phyloP scores from a whole-genome alignment of 2,113 vertebrate genomes.

The Chrysochloris asiatica region DNA sequence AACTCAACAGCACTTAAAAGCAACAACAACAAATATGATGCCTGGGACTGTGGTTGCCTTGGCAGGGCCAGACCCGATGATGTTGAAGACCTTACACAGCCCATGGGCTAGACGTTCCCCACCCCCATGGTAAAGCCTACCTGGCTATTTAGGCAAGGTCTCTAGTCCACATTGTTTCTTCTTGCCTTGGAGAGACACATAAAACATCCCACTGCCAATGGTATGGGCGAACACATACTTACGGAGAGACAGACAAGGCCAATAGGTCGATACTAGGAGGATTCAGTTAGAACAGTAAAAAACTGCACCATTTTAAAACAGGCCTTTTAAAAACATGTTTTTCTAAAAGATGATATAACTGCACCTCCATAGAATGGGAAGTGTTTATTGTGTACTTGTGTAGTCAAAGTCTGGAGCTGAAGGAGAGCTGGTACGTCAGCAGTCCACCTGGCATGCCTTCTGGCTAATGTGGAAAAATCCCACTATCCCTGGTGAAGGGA shows the following conservation, averaged over 20 bases:
- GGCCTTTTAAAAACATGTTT: neutral
- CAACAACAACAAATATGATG: too few relatives aligned
- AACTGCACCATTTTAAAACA: neutral
- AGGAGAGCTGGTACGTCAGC: rapidly evolving
- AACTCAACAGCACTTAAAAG: too few relatives aligned
- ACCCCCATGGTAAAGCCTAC: too few relatives aligned
- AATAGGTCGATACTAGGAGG: neutral
- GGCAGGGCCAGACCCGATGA: too few relatives aligned
- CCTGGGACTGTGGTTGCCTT: too few relatives aligned
- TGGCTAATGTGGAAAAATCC: neutral
- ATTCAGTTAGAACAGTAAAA: neutral
- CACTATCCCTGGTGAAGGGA: neutral
- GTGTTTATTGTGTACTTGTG: neutral
- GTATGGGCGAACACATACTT: neutral
- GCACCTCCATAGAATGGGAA: neutral
- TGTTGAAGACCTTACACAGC: too few relatives aligned
- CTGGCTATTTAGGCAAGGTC: neutral
- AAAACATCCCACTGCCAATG: neutral
- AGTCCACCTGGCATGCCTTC: too few relatives aligned
- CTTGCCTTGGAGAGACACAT: neutral
- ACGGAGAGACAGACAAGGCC: neutral
- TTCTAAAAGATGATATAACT: neutral
- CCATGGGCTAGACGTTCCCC: too few relatives aligned
- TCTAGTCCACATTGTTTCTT: neutral
- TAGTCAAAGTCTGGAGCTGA: rapidly evolving